Base-by-base conservation (phyloP, 2,888 invertebrate genomes). In the Aethes cnicana region DNA sequence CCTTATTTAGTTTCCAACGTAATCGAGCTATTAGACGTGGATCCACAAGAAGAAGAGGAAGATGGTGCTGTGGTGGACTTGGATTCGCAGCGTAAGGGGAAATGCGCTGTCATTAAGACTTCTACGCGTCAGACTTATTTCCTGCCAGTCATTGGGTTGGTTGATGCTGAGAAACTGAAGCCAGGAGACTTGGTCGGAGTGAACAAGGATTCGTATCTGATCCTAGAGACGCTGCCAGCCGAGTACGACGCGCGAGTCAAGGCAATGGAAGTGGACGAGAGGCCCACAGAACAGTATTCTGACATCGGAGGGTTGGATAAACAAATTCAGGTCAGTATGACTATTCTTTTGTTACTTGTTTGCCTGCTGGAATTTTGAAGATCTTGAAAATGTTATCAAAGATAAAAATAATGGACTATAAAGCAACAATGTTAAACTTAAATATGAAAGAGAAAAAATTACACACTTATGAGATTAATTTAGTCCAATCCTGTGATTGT, bases 231-330 rank as follows among this genome's bases (percentile, higher is more conserved):
- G 2, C 81, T 99, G 43, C 98, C 98, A 0, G 97, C 97, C 5
- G 98, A 99, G 84, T 98, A 98, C 73, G 99, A 99, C 77, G 98
- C 98, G 0, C 92, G 98, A 63, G 98, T 99, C 0, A 99, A 99
- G 80, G 98, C 98, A 33, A 99, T 99, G 98, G 98, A 99, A 84
- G 99, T 99, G 0, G 99, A 99, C 81, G 99, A 99, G 85, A 92
- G 99, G 59, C 99, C 99, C 0, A 98, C 98, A 5, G 99, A 99
- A 81, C 98, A 99, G 81, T 99, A 99, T 86, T 98, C 98, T 4
- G 99, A 99, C 87, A 99, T 99, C 82, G 99, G 99, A 76, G 99
- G 99, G 8, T 89, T 99, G 59, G 99, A 99, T 76, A 99, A 99
- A 86, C 99, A 99, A 87, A 99, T 99, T 77, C 97, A 90, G 84